These are phyloP conservation scores for Centruroides sculpturatus DNA, from an alignment of 1,140 invertebrate genomes.

Conservation along the genomic window DNA sequence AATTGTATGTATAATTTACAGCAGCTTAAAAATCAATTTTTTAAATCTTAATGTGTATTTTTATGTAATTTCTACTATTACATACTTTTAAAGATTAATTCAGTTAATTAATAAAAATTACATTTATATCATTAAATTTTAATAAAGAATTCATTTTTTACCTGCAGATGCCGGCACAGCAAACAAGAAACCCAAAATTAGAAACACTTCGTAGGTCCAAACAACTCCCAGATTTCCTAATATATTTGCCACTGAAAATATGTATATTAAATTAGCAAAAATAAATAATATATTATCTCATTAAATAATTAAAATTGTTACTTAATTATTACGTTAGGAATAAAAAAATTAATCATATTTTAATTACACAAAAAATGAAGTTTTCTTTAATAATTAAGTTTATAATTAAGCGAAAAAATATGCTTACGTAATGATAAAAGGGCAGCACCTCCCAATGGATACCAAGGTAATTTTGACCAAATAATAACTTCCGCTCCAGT, in stretches of 20 bases:
- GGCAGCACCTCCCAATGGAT: conserved; percentile 15
- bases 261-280: conserved; percentile 5
- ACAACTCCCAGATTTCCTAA: conserved; percentile 78
- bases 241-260: conserved; percentile 68
- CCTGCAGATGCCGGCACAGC: conserved; percentile 84
- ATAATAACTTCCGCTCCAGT: conserved; percentile 63
- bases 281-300: not conserved
- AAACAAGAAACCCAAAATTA: conserved; percentile 76
- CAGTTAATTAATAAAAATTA: too few relatives aligned
- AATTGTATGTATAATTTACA: too few relatives aligned
- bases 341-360: not conserved
- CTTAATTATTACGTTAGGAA: not conserved
- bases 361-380: not conserved
- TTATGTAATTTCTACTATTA: too few relatives aligned
- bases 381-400: too few relatives aligned
- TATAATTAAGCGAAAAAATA: too few relatives aligned
- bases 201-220: conserved; percentile 81
- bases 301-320: too few relatives aligned
- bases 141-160: conserved; percentile 28
- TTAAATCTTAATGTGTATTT: too few relatives aligned
- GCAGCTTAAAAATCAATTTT: too few relatives aligned
- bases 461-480: conserved; percentile 26
- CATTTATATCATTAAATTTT: too few relatives aligned
- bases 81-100: too few relatives aligned
- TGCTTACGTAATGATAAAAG: conserved; percentile 14